Evolutionary conservation across 2,113 vertebrate species (phyloP), one percentile per base, ranked within the genome.

Genomic region (Pedionomus torquatus): DNA sequence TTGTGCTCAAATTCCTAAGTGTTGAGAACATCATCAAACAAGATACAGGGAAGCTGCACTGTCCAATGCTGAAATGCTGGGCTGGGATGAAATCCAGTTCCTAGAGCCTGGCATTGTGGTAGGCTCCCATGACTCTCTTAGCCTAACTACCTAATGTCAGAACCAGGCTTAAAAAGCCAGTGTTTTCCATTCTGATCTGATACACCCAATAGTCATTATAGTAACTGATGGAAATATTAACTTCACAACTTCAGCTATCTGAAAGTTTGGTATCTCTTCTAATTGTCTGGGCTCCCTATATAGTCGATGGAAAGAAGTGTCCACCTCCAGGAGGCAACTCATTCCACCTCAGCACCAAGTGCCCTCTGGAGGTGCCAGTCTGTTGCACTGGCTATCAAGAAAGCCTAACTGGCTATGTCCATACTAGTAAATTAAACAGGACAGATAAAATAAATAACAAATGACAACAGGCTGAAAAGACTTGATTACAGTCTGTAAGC

Each of bases 401-500:
- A 8, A 69, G 33, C n/a, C 66, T 63, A 66, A 92, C 2, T 51
- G 14, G n/a, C 63, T 51, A 44, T 25, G 28, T 25, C 61, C n/a
- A 15, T 46, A 79, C 37, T 9, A 28, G 57, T 7, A 65, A 76
- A 46, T 17, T 5, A 91, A 66, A 54, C 8, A 35, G 5, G 18
- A 63, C 21, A 46, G 44, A 61, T 31, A 87, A 78, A 74, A n/a
- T 17, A 78, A 88, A 75, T n/a, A 78, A 35, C 21, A 87, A 75
- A 69, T 8, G 39, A 49, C 31, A 84, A 35, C n/a, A 66, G 24
- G 25, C 71, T 65, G 43, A 58, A 58, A 80, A 58, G 0, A 3
- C 6, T 46, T 39, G 46, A 51, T 51, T 52, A 30, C 1, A 2
- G 33, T 0, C 1, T 18, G 24, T 8, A 66, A 68, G 19, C 28